These are phyloP conservation scores for Colostygia pectinataria DNA, from an alignment of 2,888 invertebrate species.

Conservation along the genomic window DNA sequence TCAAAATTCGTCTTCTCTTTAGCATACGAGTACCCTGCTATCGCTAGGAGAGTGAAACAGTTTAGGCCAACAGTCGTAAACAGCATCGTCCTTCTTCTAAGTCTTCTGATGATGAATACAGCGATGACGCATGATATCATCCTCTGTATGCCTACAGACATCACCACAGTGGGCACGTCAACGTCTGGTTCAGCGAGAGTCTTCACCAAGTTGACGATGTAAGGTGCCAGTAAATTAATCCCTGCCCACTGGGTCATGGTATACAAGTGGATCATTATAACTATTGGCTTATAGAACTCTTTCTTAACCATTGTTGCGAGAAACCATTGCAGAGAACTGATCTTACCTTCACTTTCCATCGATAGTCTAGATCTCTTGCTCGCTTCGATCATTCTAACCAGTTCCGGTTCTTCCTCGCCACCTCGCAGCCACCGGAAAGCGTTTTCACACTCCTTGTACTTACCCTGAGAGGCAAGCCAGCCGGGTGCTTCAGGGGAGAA, in stretches of 20 bases:
- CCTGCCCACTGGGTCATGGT: slow-evolving; percentile 85
- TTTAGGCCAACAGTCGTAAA: slow-evolving; percentile 52
- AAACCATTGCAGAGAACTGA: background rate
- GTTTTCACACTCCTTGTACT: slow-evolving; percentile 75
- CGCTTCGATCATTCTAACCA: slow-evolving; percentile 59
- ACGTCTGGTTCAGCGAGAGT: slow-evolving; percentile 78
- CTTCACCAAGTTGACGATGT: slow-evolving; percentile 83
- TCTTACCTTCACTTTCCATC: slow-evolving; percentile 35
- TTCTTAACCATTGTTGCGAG: slow-evolving; percentile 41
- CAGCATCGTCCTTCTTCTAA: slow-evolving; percentile 67
- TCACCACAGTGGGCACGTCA: slow-evolving; percentile 84
- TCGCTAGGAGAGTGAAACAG: slow-evolving; percentile 48
- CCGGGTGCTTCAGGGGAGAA: slow-evolving; percentile 84
- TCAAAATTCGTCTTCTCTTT: slow-evolving; percentile 48
- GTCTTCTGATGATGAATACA: slow-evolving; percentile 81
- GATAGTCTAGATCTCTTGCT: slow-evolving; percentile 41
- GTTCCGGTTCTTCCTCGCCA: slow-evolving; percentile 62
- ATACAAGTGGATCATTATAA: slow-evolving; percentile 82
- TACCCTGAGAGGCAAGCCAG: slow-evolving; percentile 83
- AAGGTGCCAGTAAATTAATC: slow-evolving; percentile 85
- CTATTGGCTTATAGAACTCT: slow-evolving; percentile 82
- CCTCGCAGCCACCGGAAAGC: slow-evolving; percentile 84
- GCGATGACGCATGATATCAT: slow-evolving; percentile 81
- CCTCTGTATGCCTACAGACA: slow-evolving; percentile 84
- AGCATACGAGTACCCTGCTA: slow-evolving; percentile 53